Conservation (phyloP, 1,140 invertebrate species). For the Sinella curviseta region DNA sequence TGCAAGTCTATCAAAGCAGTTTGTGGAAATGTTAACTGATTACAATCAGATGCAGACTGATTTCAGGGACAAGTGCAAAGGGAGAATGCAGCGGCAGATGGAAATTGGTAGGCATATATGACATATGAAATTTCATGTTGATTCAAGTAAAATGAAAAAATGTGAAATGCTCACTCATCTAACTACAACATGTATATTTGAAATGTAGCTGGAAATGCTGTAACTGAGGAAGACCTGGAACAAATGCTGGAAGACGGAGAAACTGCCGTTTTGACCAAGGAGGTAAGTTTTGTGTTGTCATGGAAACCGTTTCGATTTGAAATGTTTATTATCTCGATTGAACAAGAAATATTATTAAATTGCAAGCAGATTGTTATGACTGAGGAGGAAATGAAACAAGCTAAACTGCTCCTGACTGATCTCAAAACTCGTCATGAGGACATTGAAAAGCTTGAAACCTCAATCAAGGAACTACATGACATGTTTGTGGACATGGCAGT, state of each 20-base stretch:
- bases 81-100: conserved; percentile 73
- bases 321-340: no score
- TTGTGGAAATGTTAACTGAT: conserved; percentile 66
- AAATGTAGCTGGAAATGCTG: conserved; percentile 59
- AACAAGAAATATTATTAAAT: no score
- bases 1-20: conserved; percentile 38
- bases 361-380: conserved; percentile 71
- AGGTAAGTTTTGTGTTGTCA: no score
- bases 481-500: conserved; percentile 78
- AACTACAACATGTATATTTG: conserved; percentile 27
- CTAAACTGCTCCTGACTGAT: conserved; percentile 75
- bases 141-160: neutral
- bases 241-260: no score
- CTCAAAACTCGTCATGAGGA: conserved; percentile 78
- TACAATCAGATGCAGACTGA: conserved; percentile 73
- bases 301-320: no score
- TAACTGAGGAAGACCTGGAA: conserved; percentile 59
- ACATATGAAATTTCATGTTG: conserved; percentile 30
- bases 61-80: conserved; percentile 70
- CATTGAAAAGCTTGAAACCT: conserved; percentile 76
- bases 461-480: conserved; percentile 74
- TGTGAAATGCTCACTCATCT: neutral
- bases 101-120: conserved; percentile 66
- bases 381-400: conserved; percentile 72
- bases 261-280: no score